Percentiles rank a stretch among this genome's conserved stretches.
phyloP scores from a whole-genome alignment of 2,888 invertebrate genomes.

The Nymphalis polychloros region DNA sequence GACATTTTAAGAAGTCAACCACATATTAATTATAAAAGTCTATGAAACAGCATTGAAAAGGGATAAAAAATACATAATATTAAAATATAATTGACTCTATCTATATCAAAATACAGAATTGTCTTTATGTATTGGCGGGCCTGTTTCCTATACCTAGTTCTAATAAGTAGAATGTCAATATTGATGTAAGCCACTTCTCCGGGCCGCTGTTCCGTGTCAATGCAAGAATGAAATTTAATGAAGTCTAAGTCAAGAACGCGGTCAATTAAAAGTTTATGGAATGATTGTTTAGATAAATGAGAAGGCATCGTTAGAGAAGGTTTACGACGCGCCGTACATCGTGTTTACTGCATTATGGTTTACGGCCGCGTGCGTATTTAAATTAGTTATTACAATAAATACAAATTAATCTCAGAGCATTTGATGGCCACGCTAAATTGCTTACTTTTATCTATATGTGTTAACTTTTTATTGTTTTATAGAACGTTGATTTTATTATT shows the following conservation, averaged over 20 bases:
- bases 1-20: too few species aligned
- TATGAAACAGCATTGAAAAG: too few species aligned
- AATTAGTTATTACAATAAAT: slow-evolving; percentile 5
- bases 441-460: slow-evolving; percentile 1
- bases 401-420: not conserved
- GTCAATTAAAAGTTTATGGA: slow-evolving; percentile 16
- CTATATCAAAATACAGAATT: too few species aligned
- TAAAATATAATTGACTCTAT: too few species aligned
- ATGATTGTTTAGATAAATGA: slow-evolving; percentile 13
- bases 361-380: not conserved
- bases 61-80: too few species aligned
- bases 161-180: too few species aligned
- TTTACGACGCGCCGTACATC: slow-evolving; percentile 13
- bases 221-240: slow-evolving; percentile 17
- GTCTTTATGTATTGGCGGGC: too few species aligned
- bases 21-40: too few species aligned
- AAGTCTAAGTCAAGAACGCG: slow-evolving; percentile 9
- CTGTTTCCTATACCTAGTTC: too few species aligned
- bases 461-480: slow-evolving; percentile 1
- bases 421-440: not conserved
- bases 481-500: not conserved
- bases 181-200: not conserved
- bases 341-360: not conserved
- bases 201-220: not conserved
- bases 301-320: slow-evolving; percentile 3